These are phyloP conservation scores for Saccopteryx bilineata DNA, from an alignment of 2,113 vertebrate genomes.

Conservation along the genomic window DNA sequence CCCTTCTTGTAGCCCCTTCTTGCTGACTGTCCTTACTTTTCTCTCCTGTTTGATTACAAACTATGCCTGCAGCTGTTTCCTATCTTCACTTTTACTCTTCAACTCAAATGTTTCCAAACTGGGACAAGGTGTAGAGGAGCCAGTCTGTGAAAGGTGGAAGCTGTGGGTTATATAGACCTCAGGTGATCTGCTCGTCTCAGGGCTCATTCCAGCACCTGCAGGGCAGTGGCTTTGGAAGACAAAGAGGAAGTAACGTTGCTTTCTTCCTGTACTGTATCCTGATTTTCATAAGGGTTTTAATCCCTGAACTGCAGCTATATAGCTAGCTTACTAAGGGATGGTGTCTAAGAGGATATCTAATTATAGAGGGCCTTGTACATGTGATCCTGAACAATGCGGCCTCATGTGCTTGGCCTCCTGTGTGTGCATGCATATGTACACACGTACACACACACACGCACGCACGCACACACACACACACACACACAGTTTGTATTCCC, in stretches of 20 bases:
- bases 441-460: rapidly evolving
- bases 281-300: conserved; percentile 75
- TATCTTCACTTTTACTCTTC: conserved; percentile 56
- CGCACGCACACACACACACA: neutral
- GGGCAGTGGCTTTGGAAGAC: conserved; percentile 42
- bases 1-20: neutral
- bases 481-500: neutral
- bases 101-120: conserved; percentile 36
- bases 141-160: conserved; percentile 70
- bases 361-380: neutral
- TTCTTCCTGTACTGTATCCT: conserved; percentile 53
- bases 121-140: conserved; percentile 23
- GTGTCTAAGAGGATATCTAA: neutral
- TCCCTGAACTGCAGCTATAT: conserved; percentile 55
- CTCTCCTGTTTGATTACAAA: neutral
- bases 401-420: neutral
- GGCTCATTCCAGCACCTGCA: neutral
- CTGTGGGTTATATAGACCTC: conserved; percentile 73
- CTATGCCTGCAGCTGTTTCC: conserved; percentile 48
- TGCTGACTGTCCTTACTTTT: neutral
- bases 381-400: neutral
- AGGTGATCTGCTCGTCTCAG: conserved; percentile 50
- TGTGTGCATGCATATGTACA: rapidly evolving
- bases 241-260: neutral
- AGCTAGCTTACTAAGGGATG: conserved; percentile 12